Evolutionary conservation across 2,888 invertebrate species (phyloP).

Genomic region (Caenorhabditis afra): DNA sequence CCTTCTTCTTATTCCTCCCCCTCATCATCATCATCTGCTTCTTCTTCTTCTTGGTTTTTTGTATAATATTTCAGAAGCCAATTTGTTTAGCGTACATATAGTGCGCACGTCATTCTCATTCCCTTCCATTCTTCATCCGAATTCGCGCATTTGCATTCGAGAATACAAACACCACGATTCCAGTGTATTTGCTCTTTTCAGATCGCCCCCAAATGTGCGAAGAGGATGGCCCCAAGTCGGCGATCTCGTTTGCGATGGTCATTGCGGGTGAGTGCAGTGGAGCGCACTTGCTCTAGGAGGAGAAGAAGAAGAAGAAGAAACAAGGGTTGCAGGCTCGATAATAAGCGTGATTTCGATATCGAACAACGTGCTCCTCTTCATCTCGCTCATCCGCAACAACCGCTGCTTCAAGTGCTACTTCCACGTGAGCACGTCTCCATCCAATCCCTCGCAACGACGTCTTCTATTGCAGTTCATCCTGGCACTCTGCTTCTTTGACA

Average conservation of each 20-base stretch:
- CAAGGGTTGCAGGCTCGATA: constrained; percentile 51
- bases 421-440: constrained; percentile 51
- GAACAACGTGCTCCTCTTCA: constrained; percentile 62
- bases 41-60: too few species aligned
- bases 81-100: constrained; percentile 34
- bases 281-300: not conserved
- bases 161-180: too few species aligned
- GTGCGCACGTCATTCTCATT: constrained; percentile 18
- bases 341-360: constrained; percentile 62
- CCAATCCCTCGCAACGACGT: not conserved
- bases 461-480: constrained; percentile 61
- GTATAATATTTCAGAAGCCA: constrained; percentile 26
- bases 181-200: not conserved
- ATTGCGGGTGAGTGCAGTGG: constrained; percentile 34
- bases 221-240: constrained; percentile 50
- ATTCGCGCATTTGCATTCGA: constrained; percentile 4
- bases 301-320: constrained; percentile 14
- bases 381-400: constrained; percentile 60
- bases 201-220: constrained; percentile 55
- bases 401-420: constrained; percentile 64
- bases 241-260: constrained; percentile 47
- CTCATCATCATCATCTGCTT: not conserved
- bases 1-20: not conserved
- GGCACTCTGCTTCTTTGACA: constrained; percentile 63
- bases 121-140: not conserved